These are phyloP conservation scores for Acronicta leporina DNA, from an alignment of 2,888 invertebrate genomes.

Conservation along the genomic window DNA sequence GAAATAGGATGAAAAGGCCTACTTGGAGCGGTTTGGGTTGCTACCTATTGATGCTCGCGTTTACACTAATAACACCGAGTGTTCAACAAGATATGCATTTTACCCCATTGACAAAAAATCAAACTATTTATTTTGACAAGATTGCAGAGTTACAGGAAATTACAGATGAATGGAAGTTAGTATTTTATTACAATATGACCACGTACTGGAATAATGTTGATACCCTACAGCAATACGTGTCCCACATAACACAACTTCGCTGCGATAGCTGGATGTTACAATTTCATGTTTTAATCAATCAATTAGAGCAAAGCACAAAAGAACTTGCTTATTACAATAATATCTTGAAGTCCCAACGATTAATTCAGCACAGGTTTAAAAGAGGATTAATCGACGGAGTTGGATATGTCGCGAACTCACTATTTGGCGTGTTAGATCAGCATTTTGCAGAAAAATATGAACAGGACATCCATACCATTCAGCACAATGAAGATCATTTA, in stretches of 20 bases:
- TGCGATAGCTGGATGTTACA: conserved; percentile 7
- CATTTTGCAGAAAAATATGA: conserved; percentile 7
- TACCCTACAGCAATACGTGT: not conserved
- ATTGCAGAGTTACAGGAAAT: not conserved
- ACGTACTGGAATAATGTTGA: conserved; percentile 8
- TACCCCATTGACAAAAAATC: conserved; percentile 8
- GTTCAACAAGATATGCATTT: conserved; percentile 8
- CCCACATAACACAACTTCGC: conserved; percentile 6
- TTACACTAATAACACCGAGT: conserved; percentile 8
- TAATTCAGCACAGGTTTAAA: conserved; percentile 9
- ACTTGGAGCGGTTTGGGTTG: conserved; percentile 2
- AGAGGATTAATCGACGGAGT: conserved; percentile 8
- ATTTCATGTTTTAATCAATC: conserved; percentile 1
- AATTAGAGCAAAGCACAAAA: conserved; percentile 3
- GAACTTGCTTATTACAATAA: conserved; percentile 3
- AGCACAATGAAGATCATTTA: conserved; percentile 6
- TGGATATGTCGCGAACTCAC: not conserved
- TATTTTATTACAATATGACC: conserved; percentile 1
- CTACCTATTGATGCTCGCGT: conserved; percentile 1
- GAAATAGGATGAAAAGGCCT: not conserved
- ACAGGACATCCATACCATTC: conserved; percentile 2
- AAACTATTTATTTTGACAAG: conserved; percentile 5
- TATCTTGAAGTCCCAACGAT: not conserved
- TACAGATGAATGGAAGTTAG: conserved; percentile 9
- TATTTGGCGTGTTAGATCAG: conserved; percentile 16